Evolutionary conservation across 2,888 invertebrate genomes (phyloP).

Genomic region (Torymus auratus): DNA sequence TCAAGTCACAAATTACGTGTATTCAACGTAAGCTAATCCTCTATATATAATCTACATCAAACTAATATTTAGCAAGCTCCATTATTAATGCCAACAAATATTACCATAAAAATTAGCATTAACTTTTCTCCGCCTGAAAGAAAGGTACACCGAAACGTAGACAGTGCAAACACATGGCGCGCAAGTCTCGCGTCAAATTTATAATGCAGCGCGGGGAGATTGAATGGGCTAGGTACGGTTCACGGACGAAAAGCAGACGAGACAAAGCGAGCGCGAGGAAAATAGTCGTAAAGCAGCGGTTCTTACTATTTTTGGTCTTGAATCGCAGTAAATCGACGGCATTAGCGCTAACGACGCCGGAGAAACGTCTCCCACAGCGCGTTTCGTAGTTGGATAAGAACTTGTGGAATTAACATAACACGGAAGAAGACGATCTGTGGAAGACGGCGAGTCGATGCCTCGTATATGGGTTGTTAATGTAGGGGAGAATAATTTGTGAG

Average conservation of each 20-base stretch:
- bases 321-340: constrained; percentile 9
- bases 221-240: neutral
- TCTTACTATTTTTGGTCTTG: neutral
- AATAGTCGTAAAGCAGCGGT: neutral
- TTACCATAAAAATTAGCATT: too few relatives aligned
- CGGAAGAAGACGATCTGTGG: neutral
- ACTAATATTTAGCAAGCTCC: too few relatives aligned
- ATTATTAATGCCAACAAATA: too few relatives aligned
- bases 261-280: neutral
- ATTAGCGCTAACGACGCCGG: constrained; percentile 1
- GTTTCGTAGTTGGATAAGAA: constrained; percentile 1
- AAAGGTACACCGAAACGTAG: neutral
- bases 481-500: too few relatives aligned
- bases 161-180: neutral
- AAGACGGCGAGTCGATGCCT: too few relatives aligned
- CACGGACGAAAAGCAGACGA: neutral
- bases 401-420: constrained; percentile 7
- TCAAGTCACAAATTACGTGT: too few relatives aligned
- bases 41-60: too few relatives aligned
- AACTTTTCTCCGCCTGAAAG: too few relatives aligned
- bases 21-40: too few relatives aligned
- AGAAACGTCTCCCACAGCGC: neutral
- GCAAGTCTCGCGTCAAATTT: neutral
- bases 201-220: constrained; percentile 1
- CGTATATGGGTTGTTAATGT: too few relatives aligned